Evolutionary conservation across 2,888 invertebrate genomes (phyloP), one percentile per base, ranked within the genome.

Genomic region (Cancer borealis): DNA sequence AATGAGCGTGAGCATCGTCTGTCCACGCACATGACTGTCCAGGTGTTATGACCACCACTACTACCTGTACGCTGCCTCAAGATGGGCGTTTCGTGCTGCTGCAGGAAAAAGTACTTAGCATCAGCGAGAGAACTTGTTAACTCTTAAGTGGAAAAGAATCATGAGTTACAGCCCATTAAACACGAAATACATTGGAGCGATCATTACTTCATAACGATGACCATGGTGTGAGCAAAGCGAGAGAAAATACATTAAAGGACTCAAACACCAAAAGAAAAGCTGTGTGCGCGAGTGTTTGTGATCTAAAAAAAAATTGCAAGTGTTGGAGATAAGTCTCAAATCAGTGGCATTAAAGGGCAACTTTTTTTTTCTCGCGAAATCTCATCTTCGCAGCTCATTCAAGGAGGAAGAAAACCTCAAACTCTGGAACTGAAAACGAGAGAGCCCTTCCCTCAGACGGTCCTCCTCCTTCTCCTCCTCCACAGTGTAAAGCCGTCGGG

Each of bases 391-490:
- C 73, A 21, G n/a, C 73, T 21, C 73, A 73, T 26, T 73, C 73
- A 26, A 54, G n/a, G n/a, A n/a, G 73, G 73, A 73, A 73, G 73
- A 73, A n/a, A 73, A n/a, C 73, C n/a, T 73, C 26, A 73, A 73
- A 73, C 73, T 73, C 73, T 73, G 73, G 26, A 73, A 73, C 73
- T 73, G 21, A 21, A 73, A 73, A 73, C 73, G 73, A 73, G 73
- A n/a, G 73, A 54, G 12, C 26, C 26, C 73, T 26, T 73, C n/a
- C 73, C 73, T 73, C 73, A 73, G 73, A 73, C n/a, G n/a, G 73
- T 73, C 26, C 73, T 73, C 73, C 73, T 17, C 73, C 73, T 73
- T 4, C 73, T n/a, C 73, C 8, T 73, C 73, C 73, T 17, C 73
- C 73, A n/a, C n/a, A 26, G 73, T 73, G 73, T 21, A 73, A 73